Evolutionary conservation across 2,113 vertebrate genomes (phyloP).

Genomic region (Butorides virescens): DNA sequence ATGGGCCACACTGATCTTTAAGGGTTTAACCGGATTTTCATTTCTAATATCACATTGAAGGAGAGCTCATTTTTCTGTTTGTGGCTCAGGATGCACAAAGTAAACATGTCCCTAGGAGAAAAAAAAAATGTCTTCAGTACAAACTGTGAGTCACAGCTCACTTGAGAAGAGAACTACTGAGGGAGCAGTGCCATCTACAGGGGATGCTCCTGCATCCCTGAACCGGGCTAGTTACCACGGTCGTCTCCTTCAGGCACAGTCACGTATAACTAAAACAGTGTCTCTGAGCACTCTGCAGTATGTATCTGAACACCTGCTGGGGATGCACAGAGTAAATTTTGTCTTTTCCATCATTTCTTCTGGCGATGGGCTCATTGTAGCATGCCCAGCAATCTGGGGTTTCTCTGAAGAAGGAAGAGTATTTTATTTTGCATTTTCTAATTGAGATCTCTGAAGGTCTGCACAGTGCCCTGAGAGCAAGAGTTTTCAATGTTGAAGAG

Average conservation of each 20-base stretch:
- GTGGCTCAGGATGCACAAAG: slow-evolving; percentile 59
- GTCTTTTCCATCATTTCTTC: neutral
- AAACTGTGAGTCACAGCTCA: neutral
- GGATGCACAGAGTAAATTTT: neutral
- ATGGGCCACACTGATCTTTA: neutral
- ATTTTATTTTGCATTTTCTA: neutral
- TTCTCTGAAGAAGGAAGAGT: neutral
- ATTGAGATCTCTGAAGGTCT: neutral
- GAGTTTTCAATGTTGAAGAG: neutral
- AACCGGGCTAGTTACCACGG: rapidly evolving
- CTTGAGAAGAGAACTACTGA: slow-evolving; percentile 24
- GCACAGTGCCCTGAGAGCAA: neutral
- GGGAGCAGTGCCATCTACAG: slow-evolving; percentile 76
- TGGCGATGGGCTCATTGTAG: neutral
- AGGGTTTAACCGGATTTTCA: slow-evolving; percentile 25
- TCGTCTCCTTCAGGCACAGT: neutral
- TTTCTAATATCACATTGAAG: slow-evolving; percentile 45
- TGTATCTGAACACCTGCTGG: neutral
- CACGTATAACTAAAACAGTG: neutral
- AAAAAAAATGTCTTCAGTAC: slow-evolving; percentile 29
- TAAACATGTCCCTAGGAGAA: slow-evolving; percentile 39
- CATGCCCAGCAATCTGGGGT: too few relatives aligned
- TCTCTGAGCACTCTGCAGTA: neutral
- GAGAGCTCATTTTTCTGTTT: slow-evolving; percentile 45
- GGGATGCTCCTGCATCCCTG: neutral